Conservation (phyloP, 2,888 invertebrate species). For the Euclidia mi region DNA sequence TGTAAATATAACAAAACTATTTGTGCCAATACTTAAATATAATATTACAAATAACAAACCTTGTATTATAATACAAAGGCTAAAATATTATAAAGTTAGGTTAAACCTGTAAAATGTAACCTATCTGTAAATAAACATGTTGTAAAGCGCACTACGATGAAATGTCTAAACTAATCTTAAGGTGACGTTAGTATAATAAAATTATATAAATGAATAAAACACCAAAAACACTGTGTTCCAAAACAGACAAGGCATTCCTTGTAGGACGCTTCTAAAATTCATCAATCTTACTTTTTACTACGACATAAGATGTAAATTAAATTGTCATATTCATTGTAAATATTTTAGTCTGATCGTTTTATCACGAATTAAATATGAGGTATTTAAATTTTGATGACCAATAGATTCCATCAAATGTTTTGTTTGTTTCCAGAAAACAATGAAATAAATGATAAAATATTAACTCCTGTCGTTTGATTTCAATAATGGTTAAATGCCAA, state of each 20-base stretch:
- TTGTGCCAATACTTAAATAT: not conserved
- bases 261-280: not conserved
- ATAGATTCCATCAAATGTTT: slow-evolving; percentile 12
- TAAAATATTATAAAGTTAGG: not conserved
- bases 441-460: slow-evolving; percentile 23
- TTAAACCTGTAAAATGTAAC: not conserved
- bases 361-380: not conserved
- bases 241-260: not conserved
- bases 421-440: slow-evolving; percentile 27
- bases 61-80: slow-evolving; percentile 3
- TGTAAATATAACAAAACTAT: not conserved
- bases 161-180: not conserved
- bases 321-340: not conserved
- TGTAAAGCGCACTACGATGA: not conserved
- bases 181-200: not conserved
- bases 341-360: not conserved
- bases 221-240: not conserved
- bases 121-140: not conserved
- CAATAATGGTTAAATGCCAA: not conserved
- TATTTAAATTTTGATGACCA: slow-evolving; percentile 27
- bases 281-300: too few relatives aligned
- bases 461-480: slow-evolving; percentile 3
- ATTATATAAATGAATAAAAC: not conserved
- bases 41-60: not conserved
- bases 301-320: not conserved